Base-by-base conservation (phyloP, 2,113 vertebrate species). In the Myodes glareolus region DNA sequence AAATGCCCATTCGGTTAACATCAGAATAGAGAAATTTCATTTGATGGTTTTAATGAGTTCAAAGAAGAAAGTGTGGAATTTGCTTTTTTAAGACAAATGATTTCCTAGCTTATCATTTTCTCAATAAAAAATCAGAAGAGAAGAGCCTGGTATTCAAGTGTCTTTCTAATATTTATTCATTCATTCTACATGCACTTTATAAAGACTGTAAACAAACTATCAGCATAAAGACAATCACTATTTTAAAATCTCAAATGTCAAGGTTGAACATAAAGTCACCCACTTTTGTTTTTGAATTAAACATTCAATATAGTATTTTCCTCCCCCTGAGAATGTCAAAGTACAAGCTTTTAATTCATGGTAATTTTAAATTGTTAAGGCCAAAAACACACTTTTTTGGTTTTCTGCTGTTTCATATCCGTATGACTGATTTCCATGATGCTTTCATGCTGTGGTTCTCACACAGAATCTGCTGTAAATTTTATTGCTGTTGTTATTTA, bases 241-340 rank as follows among this genome's bases (percentile, higher is more conserved):
- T 55, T 92, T 88, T 72, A 86, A 78, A 88, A 80, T 16, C 10
- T 92, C 90, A 76, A 87, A 90, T 50, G 12, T 61, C 76, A 88
- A 85, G 9, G 33, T 77, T 85, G 88, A 80, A 88, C 78, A 68
- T 58, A 88, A 76, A 39, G 27, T 6, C 12, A 81, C 78, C 1
- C 10, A 85, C 13, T 76, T 76, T 80, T 75, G 0, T 23, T 76
- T 16, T 80, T 55, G 19, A 85, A 82, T 81, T 94, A 95, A 94
- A 58, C 8, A 96, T 92, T 96, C 6, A 94, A 89, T 96, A 80
- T 88, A 76, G 11, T 92, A 25, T 55, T 42, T 31, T 88, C 91
- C 91, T 50, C 7, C 55, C 50, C 52, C 81, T 89, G 52, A 88
- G 42, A 94, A 80, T 86, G 12, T 84, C 45, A 90, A 80, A 88